Conservation (phyloP, 2,888 invertebrate species). For the Acleris sparsana region DNA sequence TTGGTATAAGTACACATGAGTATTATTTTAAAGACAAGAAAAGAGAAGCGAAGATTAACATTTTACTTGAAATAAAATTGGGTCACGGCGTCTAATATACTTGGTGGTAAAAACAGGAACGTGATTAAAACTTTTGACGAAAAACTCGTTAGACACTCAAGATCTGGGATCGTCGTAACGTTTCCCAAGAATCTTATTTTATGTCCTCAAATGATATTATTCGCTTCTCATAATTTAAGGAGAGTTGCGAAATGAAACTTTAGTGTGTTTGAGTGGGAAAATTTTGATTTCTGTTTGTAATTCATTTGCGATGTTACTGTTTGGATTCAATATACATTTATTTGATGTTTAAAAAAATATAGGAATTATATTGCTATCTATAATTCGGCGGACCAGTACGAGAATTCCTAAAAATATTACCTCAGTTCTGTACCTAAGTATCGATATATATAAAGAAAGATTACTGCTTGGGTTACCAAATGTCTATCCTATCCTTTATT, state of each 20-base stretch:
- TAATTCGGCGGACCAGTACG: too few relatives aligned
- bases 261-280: slow-evolving; percentile 13
- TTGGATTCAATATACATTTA: background rate
- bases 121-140: slow-evolving; percentile 47
- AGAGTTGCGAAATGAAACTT: slow-evolving; percentile 1
- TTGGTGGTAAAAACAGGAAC: slow-evolving; percentile 36
- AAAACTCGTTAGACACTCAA: slow-evolving; percentile 39
- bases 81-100: slow-evolving; percentile 7
- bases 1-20: background rate
- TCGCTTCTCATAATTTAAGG: slow-evolving; percentile 19
- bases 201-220: slow-evolving; percentile 12
- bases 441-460: too few relatives aligned
- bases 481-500: background rate
- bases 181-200: slow-evolving; percentile 23
- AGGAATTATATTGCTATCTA: too few relatives aligned
- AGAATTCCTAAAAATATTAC: too few relatives aligned
- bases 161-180: slow-evolving; percentile 24
- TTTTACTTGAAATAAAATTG: slow-evolving; percentile 2
- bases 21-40: background rate
- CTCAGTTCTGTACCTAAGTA: too few relatives aligned
- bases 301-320: background rate
- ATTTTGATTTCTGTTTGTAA: slow-evolving; percentile 6
- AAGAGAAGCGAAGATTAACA: background rate
- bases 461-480: too few relatives aligned
- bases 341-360: too few relatives aligned